These are phyloP conservation scores for Scarus forsteni DNA, from an alignment of 2,797 vertebrate genomes.

Conservation along the genomic window DNA sequence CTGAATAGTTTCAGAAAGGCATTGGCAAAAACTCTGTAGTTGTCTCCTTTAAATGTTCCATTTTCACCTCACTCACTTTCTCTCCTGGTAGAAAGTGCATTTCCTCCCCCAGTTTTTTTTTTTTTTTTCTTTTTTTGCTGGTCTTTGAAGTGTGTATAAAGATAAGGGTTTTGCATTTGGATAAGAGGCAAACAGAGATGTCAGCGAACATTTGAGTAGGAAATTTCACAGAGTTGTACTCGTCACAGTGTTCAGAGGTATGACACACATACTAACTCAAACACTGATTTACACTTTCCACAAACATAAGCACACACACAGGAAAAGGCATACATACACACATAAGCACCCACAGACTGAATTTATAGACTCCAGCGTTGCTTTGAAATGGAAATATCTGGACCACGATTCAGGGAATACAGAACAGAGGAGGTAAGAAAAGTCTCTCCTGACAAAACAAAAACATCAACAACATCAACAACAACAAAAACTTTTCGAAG, in stretches of 20 bases:
- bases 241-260: conserved; percentile 39
- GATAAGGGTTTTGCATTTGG: conserved; percentile 36
- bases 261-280: conserved; percentile 16
- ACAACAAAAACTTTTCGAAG: conserved; percentile 30
- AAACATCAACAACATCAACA: conserved; percentile 1
- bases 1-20: background rate
- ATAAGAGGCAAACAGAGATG: conserved; percentile 49
- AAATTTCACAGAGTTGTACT: conserved; percentile 45
- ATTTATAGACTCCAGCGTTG: background rate
- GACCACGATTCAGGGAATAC: conserved; percentile 44
- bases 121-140: background rate
- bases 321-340: too few species aligned
- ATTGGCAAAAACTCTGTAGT: conserved; percentile 5
- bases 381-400: conserved; percentile 75
- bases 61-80: conserved; percentile 34
- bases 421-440: conserved; percentile 28
- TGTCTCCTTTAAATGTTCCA: conserved; percentile 8
- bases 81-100: conserved; percentile 11
- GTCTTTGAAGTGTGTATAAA: conserved; percentile 29
- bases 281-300: background rate
- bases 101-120: conserved; percentile 18
- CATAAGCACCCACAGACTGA: background rate
- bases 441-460: conserved; percentile 16
- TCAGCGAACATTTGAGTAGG: conserved; percentile 47
- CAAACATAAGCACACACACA: conserved; percentile 1